Evolutionary conservation across 23 tunicate genomes (phyloP).

Genomic region (Ascidia mentula): DNA sequence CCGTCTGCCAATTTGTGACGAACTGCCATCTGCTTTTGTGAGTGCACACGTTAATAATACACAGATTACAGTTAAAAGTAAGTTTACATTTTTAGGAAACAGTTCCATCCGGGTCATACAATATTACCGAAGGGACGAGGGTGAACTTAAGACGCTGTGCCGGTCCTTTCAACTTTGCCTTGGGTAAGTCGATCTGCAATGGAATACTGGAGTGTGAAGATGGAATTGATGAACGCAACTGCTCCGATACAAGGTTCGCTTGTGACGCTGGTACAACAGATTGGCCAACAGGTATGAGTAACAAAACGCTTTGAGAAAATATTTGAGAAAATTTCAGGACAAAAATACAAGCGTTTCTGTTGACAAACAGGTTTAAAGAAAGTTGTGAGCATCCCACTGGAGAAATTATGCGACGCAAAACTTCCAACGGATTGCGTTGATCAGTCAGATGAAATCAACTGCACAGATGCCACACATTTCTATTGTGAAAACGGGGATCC

Average conservation of each 20-base stretch:
- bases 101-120: not conserved
- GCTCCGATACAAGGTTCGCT: slow-evolving; percentile 3
- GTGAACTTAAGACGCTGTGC: not conserved
- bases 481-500: slow-evolving; percentile 47
- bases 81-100: no score
- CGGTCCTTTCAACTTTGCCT: not conserved
- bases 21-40: not conserved
- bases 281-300: not conserved
- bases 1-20: slow-evolving; percentile 2
- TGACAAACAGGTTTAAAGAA: not conserved
- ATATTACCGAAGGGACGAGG: not conserved
- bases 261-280: slow-evolving; percentile 34
- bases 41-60: no score
- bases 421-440: slow-evolving; percentile 32
- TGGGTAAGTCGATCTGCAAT: slow-evolving; percentile 34
- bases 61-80: no score
- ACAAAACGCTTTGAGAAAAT: not conserved
- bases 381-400: slow-evolving; percentile 22
- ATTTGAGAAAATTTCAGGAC: not conserved
- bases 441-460: slow-evolving; percentile 36
- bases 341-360: not conserved
- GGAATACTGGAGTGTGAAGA: slow-evolving; percentile 36
- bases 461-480: slow-evolving; percentile 31
- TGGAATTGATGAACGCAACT: slow-evolving; percentile 31
- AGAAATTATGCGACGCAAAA: slow-evolving; percentile 22